These are phyloP conservation scores for Scomber colias DNA, from an alignment of 2,113 vertebrate genomes.

Conservation along the genomic window DNA sequence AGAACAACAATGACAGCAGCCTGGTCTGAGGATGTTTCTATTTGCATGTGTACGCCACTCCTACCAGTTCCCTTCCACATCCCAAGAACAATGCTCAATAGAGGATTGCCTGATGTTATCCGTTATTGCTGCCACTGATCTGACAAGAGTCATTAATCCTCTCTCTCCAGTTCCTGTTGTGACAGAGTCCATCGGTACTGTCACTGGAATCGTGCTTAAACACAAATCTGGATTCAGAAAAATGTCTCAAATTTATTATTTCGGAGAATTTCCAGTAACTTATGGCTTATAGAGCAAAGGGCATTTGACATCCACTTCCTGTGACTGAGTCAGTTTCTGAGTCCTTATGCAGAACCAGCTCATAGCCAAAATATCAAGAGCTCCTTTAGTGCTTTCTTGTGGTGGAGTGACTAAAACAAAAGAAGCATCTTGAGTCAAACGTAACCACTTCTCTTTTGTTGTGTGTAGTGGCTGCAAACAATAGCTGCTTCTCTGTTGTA, in stretches of 20 bases:
- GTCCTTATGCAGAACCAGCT: neutral
- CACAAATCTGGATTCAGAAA: conserved; percentile 19
- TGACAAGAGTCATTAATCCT: conserved; percentile 57
- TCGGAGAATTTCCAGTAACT: neutral
- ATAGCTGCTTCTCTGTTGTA: conserved; percentile 35
- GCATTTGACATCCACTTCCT: conserved; percentile 33
- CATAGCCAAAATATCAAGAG: conserved; percentile 11
- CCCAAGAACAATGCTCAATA: conserved; percentile 75
- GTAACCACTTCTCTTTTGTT: conserved; percentile 47
- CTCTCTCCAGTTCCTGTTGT: conserved; percentile 54
- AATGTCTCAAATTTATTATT: neutral
- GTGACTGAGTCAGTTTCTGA: conserved; percentile 10
- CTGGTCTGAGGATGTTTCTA: conserved; percentile 57
- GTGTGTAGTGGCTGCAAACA: conserved; percentile 36
- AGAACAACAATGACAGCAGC: conserved; percentile 42
- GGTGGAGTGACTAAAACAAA: conserved; percentile 43
- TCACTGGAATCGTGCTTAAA: conserved; percentile 13
- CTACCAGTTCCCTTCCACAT: conserved; percentile 39
- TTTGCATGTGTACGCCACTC: conserved; percentile 55
- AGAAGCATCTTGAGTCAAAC: conserved; percentile 39
- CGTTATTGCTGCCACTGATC: conserved; percentile 58
- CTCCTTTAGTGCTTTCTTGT: conserved; percentile 37
- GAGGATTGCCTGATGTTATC: conserved; percentile 74
- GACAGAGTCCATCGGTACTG: conserved; percentile 17
- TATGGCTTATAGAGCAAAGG: conserved; percentile 13